Evolutionary conservation across 2,797 vertebrate genomes (phyloP), one percentile per base, ranked within the genome.

Genomic region (Propithecus perrieri): DNA sequence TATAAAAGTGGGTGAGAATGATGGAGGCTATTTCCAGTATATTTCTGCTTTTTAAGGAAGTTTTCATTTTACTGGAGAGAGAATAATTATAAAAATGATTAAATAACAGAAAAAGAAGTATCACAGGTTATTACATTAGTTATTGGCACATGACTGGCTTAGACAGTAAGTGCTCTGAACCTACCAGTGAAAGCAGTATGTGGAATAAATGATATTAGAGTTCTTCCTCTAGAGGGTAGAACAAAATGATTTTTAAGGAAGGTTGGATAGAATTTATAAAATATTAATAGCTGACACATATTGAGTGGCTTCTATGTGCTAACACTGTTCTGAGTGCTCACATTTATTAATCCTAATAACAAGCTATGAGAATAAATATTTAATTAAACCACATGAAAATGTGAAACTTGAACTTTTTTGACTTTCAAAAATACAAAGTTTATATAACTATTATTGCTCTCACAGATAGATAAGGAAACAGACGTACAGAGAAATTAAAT

Each of bases 401-500:
- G 14, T 17, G 14, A 71, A 43, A 33, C 72, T 24, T 83, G 28
- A 86, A 72, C 22, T 63, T 91, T 61, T 74, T 80, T 86, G 18
- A 81, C n/a, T 95, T 89, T 83, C 5, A 81, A 63, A 92, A 90
- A 75, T 78, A 13, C 20, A 48, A 86, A 71, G 20, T 85, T 84
- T 4, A 26, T 69, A 17, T 43, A 4, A 24, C 55, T 92, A 89
- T 72, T 75, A 22, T 33, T 91, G 85, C 87, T 75, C 65, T 69
- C 79, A 67, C 9, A 28, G 14, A n/a, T 74, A 28, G 22, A 38
- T 74, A 30, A 89, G 48, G 53, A 95, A 92, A 72, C 0, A 48
- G 72, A 84, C 28, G 2, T 59, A 50, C 3, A 22, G 87, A 61
- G 24, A 96, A n/a, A 67, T 85, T 72, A 74, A 76, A 53, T 84